phyloP scores from a whole-genome alignment of 2,888 invertebrate species.

The Agriopis aurantiaria region DNA sequence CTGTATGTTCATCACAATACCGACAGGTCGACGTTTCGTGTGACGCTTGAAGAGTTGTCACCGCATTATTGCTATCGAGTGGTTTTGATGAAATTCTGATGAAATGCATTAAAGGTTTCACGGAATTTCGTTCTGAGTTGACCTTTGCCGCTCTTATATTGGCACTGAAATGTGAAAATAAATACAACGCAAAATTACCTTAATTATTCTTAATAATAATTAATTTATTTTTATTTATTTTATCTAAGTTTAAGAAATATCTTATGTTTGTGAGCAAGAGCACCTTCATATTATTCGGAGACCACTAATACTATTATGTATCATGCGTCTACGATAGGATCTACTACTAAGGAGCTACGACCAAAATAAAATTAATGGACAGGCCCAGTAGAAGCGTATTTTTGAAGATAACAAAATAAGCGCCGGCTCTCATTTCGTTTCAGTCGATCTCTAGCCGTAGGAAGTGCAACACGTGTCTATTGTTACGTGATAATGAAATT shows the following conservation, averaged over 20 bases:
- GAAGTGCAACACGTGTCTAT: no score
- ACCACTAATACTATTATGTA: not conserved
- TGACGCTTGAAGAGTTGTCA: conserved; percentile 43
- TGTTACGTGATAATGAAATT: no score
- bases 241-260: not conserved
- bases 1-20: conserved; percentile 59
- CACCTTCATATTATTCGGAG: no score
- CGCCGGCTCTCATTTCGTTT: no score
- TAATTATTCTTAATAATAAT: no score
- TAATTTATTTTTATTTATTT: no score
- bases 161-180: not conserved
- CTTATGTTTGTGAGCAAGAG: no score
- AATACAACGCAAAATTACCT: not conserved
- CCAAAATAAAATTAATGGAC: no score
- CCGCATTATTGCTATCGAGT: conserved; percentile 62
- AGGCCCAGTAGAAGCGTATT: no score
- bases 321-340: not conserved
- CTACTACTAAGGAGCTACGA: not conserved
- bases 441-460: no score
- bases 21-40: conserved; percentile 34
- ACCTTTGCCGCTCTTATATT: conserved; percentile 14
- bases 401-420: no score
- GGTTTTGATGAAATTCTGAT: conserved; percentile 66
- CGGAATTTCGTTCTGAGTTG: conserved; percentile 30
- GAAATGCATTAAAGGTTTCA: conserved; percentile 57